These are phyloP conservation scores for Oenanthe melanoleuca DNA, from an alignment of 2,113 vertebrate species.

Conservation along the genomic window DNA sequence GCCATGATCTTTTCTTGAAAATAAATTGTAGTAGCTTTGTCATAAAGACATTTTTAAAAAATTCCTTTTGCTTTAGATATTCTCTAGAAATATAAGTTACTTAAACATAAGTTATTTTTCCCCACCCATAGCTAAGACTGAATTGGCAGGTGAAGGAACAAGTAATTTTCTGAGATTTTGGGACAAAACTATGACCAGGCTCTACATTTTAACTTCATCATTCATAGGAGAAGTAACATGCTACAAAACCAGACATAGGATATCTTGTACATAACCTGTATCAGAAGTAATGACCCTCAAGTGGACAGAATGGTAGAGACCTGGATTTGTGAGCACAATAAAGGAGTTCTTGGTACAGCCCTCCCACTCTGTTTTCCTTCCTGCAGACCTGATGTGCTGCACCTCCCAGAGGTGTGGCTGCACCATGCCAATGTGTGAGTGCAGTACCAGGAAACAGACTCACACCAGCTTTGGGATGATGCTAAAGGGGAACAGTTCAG, in stretches of 20 bases:
- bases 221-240: not conserved
- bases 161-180: not conserved
- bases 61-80: not conserved
- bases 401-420: not conserved
- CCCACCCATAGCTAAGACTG: not conserved
- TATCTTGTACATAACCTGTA: not conserved
- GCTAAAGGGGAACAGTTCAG: not conserved
- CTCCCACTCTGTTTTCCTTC: not conserved
- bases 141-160: not conserved
- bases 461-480: rapidly evolving
- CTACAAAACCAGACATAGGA: not conserved
- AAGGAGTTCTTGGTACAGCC: not conserved
- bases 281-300: not conserved
- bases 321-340: not conserved
- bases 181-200: not conserved
- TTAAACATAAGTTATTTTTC: not conserved
- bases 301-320: not conserved
- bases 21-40: not conserved
- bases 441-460: not conserved
- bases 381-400: not conserved
- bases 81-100: not conserved
- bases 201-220: not conserved
- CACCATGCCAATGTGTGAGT: rapidly evolving
- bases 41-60: not conserved
- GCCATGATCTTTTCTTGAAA: not conserved